Conservation (phyloP, 2,113 vertebrate genomes). For the Stigmatopora argus region DNA sequence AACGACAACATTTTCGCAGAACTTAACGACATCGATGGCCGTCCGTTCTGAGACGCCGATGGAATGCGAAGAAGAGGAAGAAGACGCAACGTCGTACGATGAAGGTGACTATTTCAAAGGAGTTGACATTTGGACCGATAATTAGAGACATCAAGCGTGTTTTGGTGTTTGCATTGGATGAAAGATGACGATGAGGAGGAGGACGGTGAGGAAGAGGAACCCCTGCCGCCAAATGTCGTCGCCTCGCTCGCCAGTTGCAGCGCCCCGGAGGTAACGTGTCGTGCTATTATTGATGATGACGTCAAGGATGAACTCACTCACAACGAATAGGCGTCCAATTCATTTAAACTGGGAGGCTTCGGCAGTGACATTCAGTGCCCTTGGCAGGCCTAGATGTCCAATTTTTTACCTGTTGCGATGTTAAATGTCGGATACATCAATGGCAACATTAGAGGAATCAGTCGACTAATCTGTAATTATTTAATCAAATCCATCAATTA, state of each 20-base stretch:
- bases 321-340: no score
- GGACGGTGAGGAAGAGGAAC: not conserved
- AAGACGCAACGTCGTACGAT: not conserved
- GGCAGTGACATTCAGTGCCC: no score
- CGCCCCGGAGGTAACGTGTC: constrained; percentile 13
- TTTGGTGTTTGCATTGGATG: not conserved
- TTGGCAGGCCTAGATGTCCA: no score
- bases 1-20: no score
- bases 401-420: no score
- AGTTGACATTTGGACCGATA: not conserved
- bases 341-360: no score
- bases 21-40: not conserved
- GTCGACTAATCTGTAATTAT: no score
- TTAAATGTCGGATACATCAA: no score
- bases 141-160: not conserved
- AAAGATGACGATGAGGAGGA: not conserved
- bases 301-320: no score
- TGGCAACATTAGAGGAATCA: no score
- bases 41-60: constrained; percentile 14
- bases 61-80: constrained; percentile 30
- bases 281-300: no score
- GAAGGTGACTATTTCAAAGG: constrained; percentile 20
- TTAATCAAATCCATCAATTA: no score
- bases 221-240: constrained; percentile 5
- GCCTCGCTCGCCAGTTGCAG: constrained; percentile 2